Base-by-base conservation (phyloP, 2,797 vertebrate species). In the Australoheros facetus region DNA sequence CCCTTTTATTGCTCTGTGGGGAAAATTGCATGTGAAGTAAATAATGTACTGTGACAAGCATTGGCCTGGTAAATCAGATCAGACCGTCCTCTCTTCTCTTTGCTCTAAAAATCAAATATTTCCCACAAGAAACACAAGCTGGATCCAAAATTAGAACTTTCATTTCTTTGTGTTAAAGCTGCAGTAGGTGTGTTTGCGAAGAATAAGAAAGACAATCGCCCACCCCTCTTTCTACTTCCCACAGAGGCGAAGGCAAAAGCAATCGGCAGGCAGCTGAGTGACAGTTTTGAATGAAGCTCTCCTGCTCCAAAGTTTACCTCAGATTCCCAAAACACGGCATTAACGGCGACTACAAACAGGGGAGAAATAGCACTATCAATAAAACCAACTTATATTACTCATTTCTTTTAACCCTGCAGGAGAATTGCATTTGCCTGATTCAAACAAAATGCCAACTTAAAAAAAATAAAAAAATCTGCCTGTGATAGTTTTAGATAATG, bases 101-200 rank as follows among this genome's bases (percentile, higher is more conserved):
- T 77, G 71, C 71, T 81, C 21, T 74, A 64, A 80, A 85, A 74
- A 79, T 77, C 69, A 66, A 79, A 81, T 57, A 56, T 80, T 59
- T 86, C 71, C 66, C 62, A 59, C 59, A 64, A 66, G 60, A 85
- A 80, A 56, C 42, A 58, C 54, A 77, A 82, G 71, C 79, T 75
- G 2, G 19, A 82, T 84, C 81, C 81, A 82, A 88, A 88, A 83
- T 93, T 88, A 90, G 88, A 75, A 51, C 56, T 79, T 73, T 86
- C 30, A 53, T 85, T 73, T 81, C 56, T 79, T 71, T 75, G 73
- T 4, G 48, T 72, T 80, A 28, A 80, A 78, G 89, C 82, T 73
- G 81, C 82, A 82, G 57, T 71, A 17, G 62, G 30, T 79, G 56
- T 76, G 26, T 89, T 84, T 75, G 69, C 60, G 78, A 79, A 80